These are phyloP conservation scores for Laupala kohalensis DNA, from an alignment of 1,140 invertebrate genomes.

Conservation along the genomic window DNA sequence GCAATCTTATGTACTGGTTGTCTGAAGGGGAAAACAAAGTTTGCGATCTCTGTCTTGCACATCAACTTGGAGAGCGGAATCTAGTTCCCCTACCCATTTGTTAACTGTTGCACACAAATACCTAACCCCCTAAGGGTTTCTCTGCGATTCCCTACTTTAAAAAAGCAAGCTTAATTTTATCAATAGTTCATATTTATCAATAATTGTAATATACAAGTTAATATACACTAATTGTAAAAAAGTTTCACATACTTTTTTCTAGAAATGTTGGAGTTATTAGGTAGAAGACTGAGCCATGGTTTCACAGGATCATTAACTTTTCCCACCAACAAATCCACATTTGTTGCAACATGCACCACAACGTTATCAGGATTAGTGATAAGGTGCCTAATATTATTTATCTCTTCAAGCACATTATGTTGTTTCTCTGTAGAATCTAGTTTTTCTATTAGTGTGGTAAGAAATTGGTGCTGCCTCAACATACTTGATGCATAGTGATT, in stretches of 20 bases:
- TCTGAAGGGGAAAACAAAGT: too few species aligned
- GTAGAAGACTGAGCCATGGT: constrained; percentile 40
- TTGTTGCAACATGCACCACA: constrained; percentile 54
- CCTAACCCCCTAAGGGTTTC: too few species aligned
- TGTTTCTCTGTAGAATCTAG: constrained; percentile 39
- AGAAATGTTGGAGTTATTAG: background rate
- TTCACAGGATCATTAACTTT: constrained; percentile 32
- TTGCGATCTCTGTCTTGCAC: too few species aligned
- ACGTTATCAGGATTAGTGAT: constrained; percentile 45
- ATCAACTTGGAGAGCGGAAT: too few species aligned
- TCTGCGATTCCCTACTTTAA: too few species aligned
- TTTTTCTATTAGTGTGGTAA: constrained; percentile 46
- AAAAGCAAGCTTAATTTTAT: too few species aligned
- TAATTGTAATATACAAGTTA: too few species aligned
- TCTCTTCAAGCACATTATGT: constrained; percentile 39
- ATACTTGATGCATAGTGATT: constrained; percentile 56
- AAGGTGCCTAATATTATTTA: constrained; percentile 43
- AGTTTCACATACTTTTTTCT: constrained; percentile 30
- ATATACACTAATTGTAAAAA: too few species aligned
- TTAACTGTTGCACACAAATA: too few species aligned
- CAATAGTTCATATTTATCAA: too few species aligned
- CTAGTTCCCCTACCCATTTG: too few species aligned
- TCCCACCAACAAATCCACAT: constrained; percentile 43
- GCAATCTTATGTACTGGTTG: too few species aligned
- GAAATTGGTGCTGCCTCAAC: constrained; percentile 62